A percentile compares a stretch with the other conserved stretches of the same genome.
Conservation (phyloP, 2,797 vertebrate species). For the Catostomus latipinnis region DNA sequence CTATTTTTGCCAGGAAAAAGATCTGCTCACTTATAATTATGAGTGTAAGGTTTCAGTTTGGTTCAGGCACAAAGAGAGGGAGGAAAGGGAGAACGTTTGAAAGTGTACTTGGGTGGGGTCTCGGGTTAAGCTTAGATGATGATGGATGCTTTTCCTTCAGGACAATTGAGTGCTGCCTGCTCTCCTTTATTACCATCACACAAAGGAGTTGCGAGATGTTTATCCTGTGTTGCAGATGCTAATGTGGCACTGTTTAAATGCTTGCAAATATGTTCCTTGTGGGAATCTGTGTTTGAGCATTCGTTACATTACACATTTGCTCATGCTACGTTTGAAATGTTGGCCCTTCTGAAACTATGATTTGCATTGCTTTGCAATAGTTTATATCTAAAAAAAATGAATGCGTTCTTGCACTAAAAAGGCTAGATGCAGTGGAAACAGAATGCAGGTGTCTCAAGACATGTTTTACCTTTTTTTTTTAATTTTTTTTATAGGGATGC, state of each 20-base stretch:
- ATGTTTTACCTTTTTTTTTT: too few species aligned
- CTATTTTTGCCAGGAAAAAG: slow-evolving; percentile 58
- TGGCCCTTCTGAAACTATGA: background rate
- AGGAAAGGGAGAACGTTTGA: slow-evolving; percentile 52
- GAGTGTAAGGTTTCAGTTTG: slow-evolving; percentile 77
- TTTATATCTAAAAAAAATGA: background rate
- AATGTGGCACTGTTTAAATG: slow-evolving; percentile 24
- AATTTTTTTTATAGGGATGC: too few species aligned
- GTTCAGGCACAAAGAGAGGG: slow-evolving; percentile 62
- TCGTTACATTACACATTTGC: slow-evolving; percentile 1
- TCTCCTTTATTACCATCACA: background rate
- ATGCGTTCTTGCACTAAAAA: too few species aligned
- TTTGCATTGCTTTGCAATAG: background rate
- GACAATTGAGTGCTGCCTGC: background rate
- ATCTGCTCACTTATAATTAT: slow-evolving; percentile 68
- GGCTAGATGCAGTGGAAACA: too few species aligned
- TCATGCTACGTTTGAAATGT: background rate
- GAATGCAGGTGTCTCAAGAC: too few species aligned
- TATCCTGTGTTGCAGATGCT: slow-evolving; percentile 22
- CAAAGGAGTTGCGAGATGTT: slow-evolving; percentile 26
- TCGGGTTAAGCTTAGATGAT: slow-evolving; percentile 53
- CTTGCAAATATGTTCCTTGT: slow-evolving; percentile 3
- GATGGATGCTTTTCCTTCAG: slow-evolving; percentile 54
- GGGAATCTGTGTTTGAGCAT: background rate
- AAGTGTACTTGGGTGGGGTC: slow-evolving; percentile 73